Evolutionary conservation across 2,113 vertebrate species (phyloP).

Genomic region (Dipodomys stephensi): DNA sequence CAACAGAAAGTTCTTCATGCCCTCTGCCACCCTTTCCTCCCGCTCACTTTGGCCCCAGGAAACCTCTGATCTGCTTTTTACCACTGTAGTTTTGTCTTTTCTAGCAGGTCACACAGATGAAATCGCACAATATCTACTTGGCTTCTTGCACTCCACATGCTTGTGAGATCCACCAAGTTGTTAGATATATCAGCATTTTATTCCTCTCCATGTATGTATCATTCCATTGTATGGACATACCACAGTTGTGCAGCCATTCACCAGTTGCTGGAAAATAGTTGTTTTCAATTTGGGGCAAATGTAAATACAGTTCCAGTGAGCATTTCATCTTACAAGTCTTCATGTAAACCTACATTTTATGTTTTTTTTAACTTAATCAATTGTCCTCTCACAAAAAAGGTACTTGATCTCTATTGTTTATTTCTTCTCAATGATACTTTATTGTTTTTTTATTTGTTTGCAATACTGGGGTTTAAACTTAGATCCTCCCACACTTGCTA

Average conservation of each 20-base stretch:
- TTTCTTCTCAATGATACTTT: background rate
- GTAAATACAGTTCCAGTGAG: background rate
- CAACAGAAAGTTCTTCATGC: conserved; percentile 46
- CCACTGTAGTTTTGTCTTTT: conserved; percentile 19
- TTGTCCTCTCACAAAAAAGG: background rate
- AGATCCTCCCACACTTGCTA: too few relatives aligned
- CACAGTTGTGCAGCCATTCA: background rate
- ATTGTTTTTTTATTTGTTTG: too few relatives aligned
- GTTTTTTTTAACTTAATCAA: conserved; percentile 40
- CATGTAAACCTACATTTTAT: background rate
- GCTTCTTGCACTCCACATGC: background rate
- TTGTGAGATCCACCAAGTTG: conserved; percentile 8
- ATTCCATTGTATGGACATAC: background rate
- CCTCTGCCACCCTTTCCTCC: conserved; percentile 48
- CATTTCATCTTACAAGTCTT: conserved; percentile 5
- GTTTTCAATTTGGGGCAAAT: background rate
- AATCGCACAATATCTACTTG: background rate
- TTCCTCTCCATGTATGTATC: background rate
- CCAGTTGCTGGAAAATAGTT: background rate
- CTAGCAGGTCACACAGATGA: conserved; percentile 47
- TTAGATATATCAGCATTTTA: background rate
- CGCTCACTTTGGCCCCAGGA: conserved; percentile 30
- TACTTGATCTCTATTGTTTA: background rate
- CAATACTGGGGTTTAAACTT: too few relatives aligned
- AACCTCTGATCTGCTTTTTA: conserved; percentile 55